phyloP scores from a whole-genome alignment of 2,797 vertebrate species.

The Pseudopleuronectes americanus region DNA sequence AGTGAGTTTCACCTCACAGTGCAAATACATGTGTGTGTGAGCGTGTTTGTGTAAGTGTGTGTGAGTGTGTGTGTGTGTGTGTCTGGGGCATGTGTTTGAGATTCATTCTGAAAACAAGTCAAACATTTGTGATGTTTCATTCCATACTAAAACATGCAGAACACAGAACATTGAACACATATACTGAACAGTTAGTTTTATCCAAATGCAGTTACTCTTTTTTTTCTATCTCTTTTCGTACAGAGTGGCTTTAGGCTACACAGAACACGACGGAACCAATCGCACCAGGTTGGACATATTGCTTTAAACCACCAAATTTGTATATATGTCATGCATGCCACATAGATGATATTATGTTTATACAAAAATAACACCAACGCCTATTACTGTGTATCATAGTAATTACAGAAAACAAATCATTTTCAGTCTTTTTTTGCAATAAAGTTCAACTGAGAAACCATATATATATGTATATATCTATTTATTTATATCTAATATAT shows the following conservation, averaged over 20 bases:
- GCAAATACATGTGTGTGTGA: slow-evolving; percentile 44
- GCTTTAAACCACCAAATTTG: slow-evolving; percentile 89
- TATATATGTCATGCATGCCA: slow-evolving; percentile 96
- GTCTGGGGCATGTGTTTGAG: slow-evolving; percentile 28
- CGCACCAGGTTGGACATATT: slow-evolving; percentile 90
- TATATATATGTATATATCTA: slow-evolving; percentile 33
- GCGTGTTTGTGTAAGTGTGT: slow-evolving; percentile 21
- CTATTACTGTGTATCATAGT: slow-evolving; percentile 88
- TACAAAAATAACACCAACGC: slow-evolving; percentile 97
- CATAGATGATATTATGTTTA: slow-evolving; percentile 90
- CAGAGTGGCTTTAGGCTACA: slow-evolving; percentile 83
- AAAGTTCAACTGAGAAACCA: slow-evolving; percentile 70
- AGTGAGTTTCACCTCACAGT: slow-evolving; percentile 80
- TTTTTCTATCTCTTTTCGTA: slow-evolving; percentile 61
- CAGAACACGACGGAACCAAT: slow-evolving; percentile 86
- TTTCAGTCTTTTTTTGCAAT: slow-evolving; percentile 81
- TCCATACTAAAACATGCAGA: slow-evolving; percentile 87
- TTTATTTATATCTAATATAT: slow-evolving; percentile 55
- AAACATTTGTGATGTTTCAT: slow-evolving; percentile 81
- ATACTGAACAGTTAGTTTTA: slow-evolving; percentile 83
- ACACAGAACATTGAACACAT: slow-evolving; percentile 87
- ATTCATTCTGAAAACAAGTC: slow-evolving; percentile 70
- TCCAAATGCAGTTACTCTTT: slow-evolving; percentile 77
- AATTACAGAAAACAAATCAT: slow-evolving; percentile 83
- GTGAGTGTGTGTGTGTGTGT: not conserved